These are phyloP conservation scores for Bucco capensis DNA, from an alignment of 2,113 vertebrate species.

Conservation along the genomic window DNA sequence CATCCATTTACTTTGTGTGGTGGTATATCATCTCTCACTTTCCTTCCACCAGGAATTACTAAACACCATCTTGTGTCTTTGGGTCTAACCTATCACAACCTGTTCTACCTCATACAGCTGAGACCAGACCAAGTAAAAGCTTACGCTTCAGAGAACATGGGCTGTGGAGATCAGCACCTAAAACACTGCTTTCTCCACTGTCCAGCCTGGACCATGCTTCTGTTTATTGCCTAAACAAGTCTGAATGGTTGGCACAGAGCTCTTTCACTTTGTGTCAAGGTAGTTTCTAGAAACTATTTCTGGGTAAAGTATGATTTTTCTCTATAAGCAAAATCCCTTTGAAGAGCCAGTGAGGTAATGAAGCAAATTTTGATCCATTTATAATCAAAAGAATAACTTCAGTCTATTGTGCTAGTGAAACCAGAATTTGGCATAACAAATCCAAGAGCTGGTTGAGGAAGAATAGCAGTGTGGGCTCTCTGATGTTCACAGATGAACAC, in stretches of 20 bases:
- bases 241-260: neutral
- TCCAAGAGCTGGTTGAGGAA: neutral
- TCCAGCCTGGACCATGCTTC: neutral
- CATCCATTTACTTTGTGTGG: constrained; percentile 42
- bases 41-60: neutral
- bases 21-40: constrained; percentile 1
- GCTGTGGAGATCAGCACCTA: neutral
- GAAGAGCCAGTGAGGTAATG: neutral
- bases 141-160: neutral
- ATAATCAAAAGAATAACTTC: neutral
- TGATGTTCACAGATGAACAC: neutral
- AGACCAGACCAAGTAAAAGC: neutral
- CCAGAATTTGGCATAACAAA: constrained; percentile 14
- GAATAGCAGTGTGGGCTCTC: neutral
- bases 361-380: neutral
- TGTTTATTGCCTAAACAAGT: neutral
- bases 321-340: neutral
- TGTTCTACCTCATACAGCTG: neutral
- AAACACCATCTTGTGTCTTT: neutral
- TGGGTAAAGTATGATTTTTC: neutral
- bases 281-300: neutral
- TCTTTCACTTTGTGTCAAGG: neutral
- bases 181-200: neutral
- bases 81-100: neutral
- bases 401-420: neutral